Evolutionary conservation across 2,888 invertebrate genomes (phyloP).

Genomic region (Taphrorychus bicolor): DNA sequence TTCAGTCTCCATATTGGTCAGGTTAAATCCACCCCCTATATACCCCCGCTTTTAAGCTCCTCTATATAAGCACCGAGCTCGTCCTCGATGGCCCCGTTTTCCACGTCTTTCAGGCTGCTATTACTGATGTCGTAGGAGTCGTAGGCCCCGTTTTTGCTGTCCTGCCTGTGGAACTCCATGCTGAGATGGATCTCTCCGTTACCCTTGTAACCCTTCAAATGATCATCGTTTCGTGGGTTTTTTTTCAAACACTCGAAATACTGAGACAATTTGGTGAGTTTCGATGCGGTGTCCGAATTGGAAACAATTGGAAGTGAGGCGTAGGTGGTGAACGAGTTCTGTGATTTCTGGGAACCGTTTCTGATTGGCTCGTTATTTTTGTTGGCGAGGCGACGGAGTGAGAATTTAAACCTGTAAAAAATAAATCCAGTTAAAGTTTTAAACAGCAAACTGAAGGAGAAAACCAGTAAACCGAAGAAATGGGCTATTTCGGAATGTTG

Average conservation of each 20-base stretch:
- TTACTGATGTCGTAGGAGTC: conserved; percentile 54
- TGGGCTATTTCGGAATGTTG: background rate
- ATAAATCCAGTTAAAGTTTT: no score
- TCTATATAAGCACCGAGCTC: conserved; percentile 60
- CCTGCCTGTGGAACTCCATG: conserved; percentile 22
- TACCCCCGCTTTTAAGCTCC: conserved; percentile 46
- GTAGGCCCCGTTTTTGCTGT: conserved; percentile 10
- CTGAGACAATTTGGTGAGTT: conserved; percentile 29
- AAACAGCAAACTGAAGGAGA: no score
- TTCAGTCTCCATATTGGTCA: conserved; percentile 27
- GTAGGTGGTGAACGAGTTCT: conserved; percentile 16
- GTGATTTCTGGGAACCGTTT: conserved; percentile 14
- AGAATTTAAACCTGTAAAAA: conserved; percentile 35
- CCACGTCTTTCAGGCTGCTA: conserved; percentile 59
- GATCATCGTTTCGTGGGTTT: background rate
- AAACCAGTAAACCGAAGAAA: no score
- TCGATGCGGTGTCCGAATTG: conserved; percentile 12
- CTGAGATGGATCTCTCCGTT: conserved; percentile 13
- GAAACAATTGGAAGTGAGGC: conserved; percentile 28
- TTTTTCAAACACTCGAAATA: conserved; percentile 34
- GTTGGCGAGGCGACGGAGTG: conserved; percentile 20
- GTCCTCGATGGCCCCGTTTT: conserved; percentile 58
- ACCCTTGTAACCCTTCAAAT: background rate
- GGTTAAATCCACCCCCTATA: conserved; percentile 2
- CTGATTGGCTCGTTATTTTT: background rate